Evolutionary conservation across 1,140 invertebrate genomes (phyloP).

Genomic region (Latrodectus geometricus): DNA sequence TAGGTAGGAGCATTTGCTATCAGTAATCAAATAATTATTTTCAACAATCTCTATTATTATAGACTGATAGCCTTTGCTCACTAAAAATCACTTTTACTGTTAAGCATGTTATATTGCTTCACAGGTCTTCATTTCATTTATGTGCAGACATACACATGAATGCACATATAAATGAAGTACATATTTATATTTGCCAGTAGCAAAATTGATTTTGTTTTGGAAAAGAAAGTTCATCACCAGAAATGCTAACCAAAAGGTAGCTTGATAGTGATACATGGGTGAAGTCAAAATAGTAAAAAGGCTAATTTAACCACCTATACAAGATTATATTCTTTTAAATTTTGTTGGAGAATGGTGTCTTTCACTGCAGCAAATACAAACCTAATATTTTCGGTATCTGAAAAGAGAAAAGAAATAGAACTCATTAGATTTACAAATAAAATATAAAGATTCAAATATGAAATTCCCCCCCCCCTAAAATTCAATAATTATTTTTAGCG

Average conservation of each 20-base stretch:
- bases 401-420: conserved; percentile 64
- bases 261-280: conserved; percentile 44
- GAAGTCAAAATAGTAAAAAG: conserved; percentile 47
- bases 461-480: too few relatives aligned
- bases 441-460: neutral
- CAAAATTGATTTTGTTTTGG: conserved; percentile 56
- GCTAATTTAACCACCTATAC: conserved; percentile 70
- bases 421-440: neutral
- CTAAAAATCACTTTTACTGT: conserved; percentile 38
- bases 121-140: conserved; percentile 26
- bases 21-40: conserved; percentile 14
- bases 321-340: conserved; percentile 98
- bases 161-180: neutral
- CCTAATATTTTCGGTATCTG: conserved; percentile 99
- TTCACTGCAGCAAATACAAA: conserved; percentile 99
- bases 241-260: conserved; percentile 59
- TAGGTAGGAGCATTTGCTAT: conserved; percentile 6
- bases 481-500: too few relatives aligned
- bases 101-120: conserved; percentile 33
- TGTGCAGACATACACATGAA: neutral
- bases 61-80: conserved; percentile 19
- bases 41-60: conserved; percentile 13
- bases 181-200: conserved; percentile 48
- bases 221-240: conserved; percentile 21
- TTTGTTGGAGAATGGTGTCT: conserved; percentile 98